These are phyloP conservation scores for Nibea albiflora DNA, from an alignment of 2,113 vertebrate genomes.

Conservation along the genomic window DNA sequence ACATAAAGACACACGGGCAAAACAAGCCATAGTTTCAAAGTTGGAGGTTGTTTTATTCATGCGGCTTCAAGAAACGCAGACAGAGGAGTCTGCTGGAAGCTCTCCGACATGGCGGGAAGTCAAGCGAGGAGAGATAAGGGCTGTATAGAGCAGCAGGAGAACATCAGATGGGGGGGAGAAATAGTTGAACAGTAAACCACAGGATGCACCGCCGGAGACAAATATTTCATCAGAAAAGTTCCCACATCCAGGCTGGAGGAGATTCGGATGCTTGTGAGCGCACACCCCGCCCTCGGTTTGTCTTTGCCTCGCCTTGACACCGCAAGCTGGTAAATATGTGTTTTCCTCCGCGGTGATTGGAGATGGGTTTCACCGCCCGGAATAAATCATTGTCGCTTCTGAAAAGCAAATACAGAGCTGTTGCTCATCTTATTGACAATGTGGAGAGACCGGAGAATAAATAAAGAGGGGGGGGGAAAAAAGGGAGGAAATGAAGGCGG, in stretches of 20 bases:
- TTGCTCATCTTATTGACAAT: conserved; percentile 69
- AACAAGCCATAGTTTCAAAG: conserved; percentile 40
- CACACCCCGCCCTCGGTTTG: conserved; percentile 49
- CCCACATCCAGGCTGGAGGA: conserved; percentile 21
- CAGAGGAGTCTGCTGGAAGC: conserved; percentile 51
- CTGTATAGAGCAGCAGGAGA: conserved; percentile 52
- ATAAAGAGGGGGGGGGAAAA: conserved; percentile 63
- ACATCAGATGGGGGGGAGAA: conserved; percentile 41
- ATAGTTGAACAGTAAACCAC: conserved; percentile 57
- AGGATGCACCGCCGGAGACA: conserved; percentile 64
- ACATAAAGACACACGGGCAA: conserved; percentile 4
- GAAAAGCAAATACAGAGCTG: conserved; percentile 65
- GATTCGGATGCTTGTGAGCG: conserved; percentile 32
- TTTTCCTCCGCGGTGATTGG: conserved; percentile 60
- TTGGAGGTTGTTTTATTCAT: conserved; percentile 71
- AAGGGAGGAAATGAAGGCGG: conserved; percentile 81
- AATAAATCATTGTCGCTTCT: conserved; percentile 66
- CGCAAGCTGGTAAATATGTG: conserved; percentile 69
- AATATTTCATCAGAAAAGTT: conserved; percentile 70
- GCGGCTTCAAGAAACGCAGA: conserved; percentile 32
- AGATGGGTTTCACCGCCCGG: conserved; percentile 36
- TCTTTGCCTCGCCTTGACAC: conserved; percentile 43
- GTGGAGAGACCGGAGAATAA: conserved; percentile 57
- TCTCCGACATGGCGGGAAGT: conserved; percentile 59
- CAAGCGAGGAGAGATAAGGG: conserved; percentile 66